Base-by-base conservation (phyloP, 2,888 invertebrate species). In the Petrolisthes cinctipes region DNA sequence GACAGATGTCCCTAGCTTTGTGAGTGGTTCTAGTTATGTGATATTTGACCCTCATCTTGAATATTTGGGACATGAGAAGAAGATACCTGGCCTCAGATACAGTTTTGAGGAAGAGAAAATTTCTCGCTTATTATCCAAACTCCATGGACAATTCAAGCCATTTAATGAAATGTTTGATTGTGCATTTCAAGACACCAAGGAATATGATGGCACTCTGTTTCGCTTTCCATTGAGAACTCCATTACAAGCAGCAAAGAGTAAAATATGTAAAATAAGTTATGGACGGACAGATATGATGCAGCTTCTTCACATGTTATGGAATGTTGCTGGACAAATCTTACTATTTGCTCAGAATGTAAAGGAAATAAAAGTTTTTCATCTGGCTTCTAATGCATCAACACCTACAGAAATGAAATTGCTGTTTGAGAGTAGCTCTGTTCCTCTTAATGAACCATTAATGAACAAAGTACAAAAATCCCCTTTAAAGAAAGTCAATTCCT, bases 31-130 rank as follows among this genome's bases (percentile, higher is more conserved):
- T 37, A 82, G 71, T 76, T 86, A 81, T 66, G 82, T 86, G 56
- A 76, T 86, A 23, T 86, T 86, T 86, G 86, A 86, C 78, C 86
- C 86, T 23, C 86, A 86, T 66, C 75, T 82, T 7, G 57, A 75
- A 20, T 66, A 86, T 57, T 51, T 82, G 14, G 57, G 68, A 9
- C 20, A 23, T n/a, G 51, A 23, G 51, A 82, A 76, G 54, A 61
- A 61, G 23, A 66, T 61, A 14, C 78, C 76, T 9, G 86, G 86
- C 51, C 9, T 82, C 17, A 82, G 78, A 37, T 86, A 17, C 37
- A 68, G 82, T 78, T 82, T 86, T 78, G 53, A 73, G 17, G 66
- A 66, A 1, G 68, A 75, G 9, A 66, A 17, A 20, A 82, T 78
- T 68, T 68, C 66, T 2, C 23, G 56, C 23, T 76, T 86, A 82